phyloP scores from a whole-genome alignment of 2,797 vertebrate species.

The Balearica regulorum region DNA sequence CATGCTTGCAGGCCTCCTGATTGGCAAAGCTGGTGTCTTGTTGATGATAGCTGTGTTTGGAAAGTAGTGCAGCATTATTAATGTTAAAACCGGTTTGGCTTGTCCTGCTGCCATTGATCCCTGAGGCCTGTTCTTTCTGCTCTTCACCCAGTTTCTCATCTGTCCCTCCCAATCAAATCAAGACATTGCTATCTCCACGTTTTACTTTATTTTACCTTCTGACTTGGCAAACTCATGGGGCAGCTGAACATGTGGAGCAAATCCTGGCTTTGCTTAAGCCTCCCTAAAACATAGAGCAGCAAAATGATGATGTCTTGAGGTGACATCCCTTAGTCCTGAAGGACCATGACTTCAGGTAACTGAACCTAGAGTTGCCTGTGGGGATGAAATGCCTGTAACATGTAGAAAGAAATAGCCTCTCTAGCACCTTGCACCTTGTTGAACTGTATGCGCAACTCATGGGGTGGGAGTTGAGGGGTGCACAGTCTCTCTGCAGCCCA shows the following conservation, averaged over 20 bases:
- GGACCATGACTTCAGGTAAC: neutral
- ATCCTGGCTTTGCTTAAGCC: neutral
- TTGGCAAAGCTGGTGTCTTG: constrained; percentile 65
- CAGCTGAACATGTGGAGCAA: neutral
- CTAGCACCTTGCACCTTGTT: neutral
- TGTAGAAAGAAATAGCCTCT: neutral
- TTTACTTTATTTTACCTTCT: constrained; percentile 42
- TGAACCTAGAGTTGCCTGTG: neutral
- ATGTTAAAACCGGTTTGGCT: constrained; percentile 72
- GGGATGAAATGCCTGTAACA: fast-evolving
- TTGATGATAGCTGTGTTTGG: constrained; percentile 66
- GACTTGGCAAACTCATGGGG: neutral
- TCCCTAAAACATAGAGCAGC: neutral
- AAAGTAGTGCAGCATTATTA: constrained; percentile 68
- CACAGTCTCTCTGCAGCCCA: fast-evolving
- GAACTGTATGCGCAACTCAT: fast-evolving
- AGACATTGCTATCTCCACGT: constrained; percentile 27
- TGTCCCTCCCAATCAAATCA: constrained; percentile 73
- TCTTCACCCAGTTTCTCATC: constrained; percentile 71
- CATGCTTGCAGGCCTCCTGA: constrained; percentile 34
- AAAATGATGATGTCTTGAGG: neutral
- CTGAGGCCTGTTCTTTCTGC: constrained; percentile 67
- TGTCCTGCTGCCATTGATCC: constrained; percentile 68
- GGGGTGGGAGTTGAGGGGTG: neutral
- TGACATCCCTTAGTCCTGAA: neutral